Conservation (phyloP, 2,888 invertebrate genomes). For the Eupeodes luniger region DNA sequence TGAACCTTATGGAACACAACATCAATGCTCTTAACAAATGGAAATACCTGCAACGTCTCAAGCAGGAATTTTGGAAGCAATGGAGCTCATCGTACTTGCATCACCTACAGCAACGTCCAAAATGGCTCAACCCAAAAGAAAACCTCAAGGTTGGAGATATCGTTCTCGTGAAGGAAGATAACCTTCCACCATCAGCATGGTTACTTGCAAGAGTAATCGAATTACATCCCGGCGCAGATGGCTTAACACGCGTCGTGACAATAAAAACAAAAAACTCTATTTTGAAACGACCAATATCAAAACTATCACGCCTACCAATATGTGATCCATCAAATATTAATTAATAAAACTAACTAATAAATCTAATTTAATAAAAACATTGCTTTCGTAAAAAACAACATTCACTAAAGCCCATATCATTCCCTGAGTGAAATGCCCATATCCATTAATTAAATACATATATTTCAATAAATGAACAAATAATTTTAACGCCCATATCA, state of each 20-base stretch:
- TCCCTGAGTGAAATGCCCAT: too few relatives aligned
- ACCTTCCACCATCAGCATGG: constrained; percentile 28
- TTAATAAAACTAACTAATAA: background rate
- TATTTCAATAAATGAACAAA: too few relatives aligned
- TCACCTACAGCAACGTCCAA: constrained; percentile 60
- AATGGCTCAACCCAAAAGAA: constrained; percentile 24
- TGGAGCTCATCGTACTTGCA: constrained; percentile 57
- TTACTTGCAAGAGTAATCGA: too few relatives aligned
- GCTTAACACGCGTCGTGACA: background rate
- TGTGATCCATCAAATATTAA: background rate
- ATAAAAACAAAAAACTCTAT: constrained; percentile 27
- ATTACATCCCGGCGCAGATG: too few relatives aligned
- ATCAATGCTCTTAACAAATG: too few relatives aligned
- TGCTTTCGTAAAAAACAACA: too few relatives aligned
- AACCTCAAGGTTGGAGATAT: constrained; percentile 18
- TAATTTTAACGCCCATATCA: too few relatives aligned
- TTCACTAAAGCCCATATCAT: too few relatives aligned
- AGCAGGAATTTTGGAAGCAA: constrained; percentile 62
- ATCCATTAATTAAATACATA: too few relatives aligned
- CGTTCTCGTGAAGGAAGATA: constrained; percentile 24
- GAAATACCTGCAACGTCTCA: constrained; percentile 38
- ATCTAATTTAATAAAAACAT: too few relatives aligned
- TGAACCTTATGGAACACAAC: too few relatives aligned
- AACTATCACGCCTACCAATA: background rate
- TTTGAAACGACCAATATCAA: constrained; percentile 13